These are phyloP conservation scores for Felis catus DNA, from an alignment of 2,113 vertebrate species.

Conservation along the genomic window DNA sequence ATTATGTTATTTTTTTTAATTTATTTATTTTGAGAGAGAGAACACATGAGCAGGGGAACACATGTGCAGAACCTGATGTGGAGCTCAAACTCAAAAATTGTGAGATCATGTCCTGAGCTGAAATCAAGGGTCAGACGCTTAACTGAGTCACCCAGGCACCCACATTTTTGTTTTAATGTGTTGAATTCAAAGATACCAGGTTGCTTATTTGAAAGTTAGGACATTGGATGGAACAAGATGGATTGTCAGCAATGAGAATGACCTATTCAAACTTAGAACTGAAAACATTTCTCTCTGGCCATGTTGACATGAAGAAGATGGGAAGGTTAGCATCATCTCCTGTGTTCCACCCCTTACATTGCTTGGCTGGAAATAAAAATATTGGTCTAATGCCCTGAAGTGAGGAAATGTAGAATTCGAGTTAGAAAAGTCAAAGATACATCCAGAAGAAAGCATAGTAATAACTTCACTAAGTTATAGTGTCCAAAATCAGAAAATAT, in stretches of 20 bases:
- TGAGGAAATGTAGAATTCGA: not conserved
- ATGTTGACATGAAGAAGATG: not conserved
- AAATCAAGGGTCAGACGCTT: no score
- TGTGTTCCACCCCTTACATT: not conserved
- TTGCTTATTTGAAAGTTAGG: slow-evolving; percentile 25
- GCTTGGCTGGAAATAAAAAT: not conserved
- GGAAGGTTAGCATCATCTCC: not conserved
- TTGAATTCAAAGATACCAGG: not conserved
- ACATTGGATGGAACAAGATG: not conserved
- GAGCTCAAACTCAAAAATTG: no score
- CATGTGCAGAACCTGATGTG: no score
- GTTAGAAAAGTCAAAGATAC: not conserved
- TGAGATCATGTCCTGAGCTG: no score
- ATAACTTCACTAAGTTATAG: not conserved
- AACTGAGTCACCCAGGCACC: no score
- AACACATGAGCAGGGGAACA: no score
- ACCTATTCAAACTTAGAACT: not conserved
- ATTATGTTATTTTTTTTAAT: not conserved
- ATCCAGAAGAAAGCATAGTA: not conserved
- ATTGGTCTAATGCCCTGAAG: not conserved
- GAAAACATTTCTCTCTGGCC: not conserved
- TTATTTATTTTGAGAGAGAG: no score
- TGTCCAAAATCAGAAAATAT: not conserved
- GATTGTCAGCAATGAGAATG: not conserved
- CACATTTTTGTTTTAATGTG: not conserved